Conservation (phyloP, 2,888 invertebrate genomes). For the Tipula lateralis region DNA sequence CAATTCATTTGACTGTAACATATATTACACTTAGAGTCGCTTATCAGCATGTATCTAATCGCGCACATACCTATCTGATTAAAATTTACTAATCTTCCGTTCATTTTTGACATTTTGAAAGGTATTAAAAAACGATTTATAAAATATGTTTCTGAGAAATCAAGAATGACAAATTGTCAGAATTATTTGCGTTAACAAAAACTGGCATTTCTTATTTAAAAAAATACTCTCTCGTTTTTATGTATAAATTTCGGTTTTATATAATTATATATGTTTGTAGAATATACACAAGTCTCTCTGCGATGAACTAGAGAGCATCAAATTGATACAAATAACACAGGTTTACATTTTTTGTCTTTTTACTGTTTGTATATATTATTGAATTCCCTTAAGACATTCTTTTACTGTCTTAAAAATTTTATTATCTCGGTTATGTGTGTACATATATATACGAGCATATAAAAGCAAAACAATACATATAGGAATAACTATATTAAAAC, state of each 20-base stretch:
- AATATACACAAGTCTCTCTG: neutral
- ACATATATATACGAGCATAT: neutral
- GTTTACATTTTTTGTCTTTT: neutral
- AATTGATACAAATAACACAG: slow-evolving; percentile 3
- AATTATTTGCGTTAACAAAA: neutral
- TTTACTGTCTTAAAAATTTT: neutral
- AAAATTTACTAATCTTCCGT: neutral
- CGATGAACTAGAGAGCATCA: neutral
- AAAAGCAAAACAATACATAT: neutral
- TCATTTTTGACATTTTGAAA: neutral
- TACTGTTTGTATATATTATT: neutral
- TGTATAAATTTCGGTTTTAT: neutral
- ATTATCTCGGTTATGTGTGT: neutral
- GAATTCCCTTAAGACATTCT: neutral
- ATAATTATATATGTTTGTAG: neutral
- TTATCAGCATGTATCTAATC: neutral
- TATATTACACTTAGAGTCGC: too few relatives aligned
- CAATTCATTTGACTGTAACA: too few relatives aligned
- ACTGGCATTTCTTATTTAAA: neutral
- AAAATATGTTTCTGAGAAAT: neutral
- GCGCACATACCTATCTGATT: neutral
- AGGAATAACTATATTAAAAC: neutral
- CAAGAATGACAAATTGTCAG: neutral
- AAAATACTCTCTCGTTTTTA: neutral
- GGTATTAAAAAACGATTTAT: neutral